Evolutionary conservation across 2,888 invertebrate genomes (phyloP).

Genomic region (Diaphora mendica): DNA sequence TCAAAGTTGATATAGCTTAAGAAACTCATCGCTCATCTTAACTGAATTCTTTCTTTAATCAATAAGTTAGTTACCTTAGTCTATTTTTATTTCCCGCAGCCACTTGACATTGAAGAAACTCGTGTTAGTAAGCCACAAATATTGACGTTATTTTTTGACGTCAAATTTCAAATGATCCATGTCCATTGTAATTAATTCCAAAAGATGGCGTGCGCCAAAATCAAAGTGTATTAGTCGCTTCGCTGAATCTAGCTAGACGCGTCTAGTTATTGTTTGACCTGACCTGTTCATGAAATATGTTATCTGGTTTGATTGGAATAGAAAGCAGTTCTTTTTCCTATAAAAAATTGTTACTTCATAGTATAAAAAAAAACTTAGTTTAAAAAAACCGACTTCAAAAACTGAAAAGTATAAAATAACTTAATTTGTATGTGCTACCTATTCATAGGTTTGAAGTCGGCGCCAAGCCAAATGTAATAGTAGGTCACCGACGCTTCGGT

Average conservation of each 20-base stretch:
- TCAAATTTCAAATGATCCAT: background rate
- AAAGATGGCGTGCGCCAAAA: constrained; percentile 36
- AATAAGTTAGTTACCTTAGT: background rate
- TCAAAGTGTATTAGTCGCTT: constrained; percentile 47
- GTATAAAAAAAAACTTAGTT: no score
- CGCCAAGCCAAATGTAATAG: no score
- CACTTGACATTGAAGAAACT: background rate
- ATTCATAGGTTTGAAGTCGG: no score
- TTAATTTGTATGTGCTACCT: no score
- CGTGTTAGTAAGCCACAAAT: background rate
- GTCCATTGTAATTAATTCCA: constrained; percentile 26
- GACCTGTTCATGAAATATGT: constrained; percentile 22
- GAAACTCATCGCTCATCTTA: background rate
- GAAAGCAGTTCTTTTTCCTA: background rate
- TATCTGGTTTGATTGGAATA: background rate
- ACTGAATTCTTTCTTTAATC: background rate
- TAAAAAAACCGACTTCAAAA: no score
- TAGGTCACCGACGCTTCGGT: no score
- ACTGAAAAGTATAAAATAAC: no score
- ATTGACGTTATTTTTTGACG: constrained; percentile 23
- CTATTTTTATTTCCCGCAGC: background rate
- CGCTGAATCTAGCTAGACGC: constrained; percentile 45
- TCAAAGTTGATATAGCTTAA: background rate
- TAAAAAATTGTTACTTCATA: background rate
- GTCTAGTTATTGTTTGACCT: constrained; percentile 43